Evolutionary conservation across 1,140 invertebrate genomes (phyloP).

Genomic region (Pantala flavescens): DNA sequence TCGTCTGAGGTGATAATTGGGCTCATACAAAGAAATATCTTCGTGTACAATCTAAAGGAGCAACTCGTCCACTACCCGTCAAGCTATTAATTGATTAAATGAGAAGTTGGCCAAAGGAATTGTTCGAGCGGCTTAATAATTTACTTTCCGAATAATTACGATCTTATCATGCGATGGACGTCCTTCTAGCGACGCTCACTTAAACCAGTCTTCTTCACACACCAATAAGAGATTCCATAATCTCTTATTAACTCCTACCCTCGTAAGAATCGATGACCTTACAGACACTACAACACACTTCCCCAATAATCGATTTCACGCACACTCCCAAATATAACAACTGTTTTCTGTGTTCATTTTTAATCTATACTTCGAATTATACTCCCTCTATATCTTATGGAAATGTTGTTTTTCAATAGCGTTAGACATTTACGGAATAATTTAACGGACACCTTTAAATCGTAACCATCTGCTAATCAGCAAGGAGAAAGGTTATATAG

Average conservation of each 20-base stretch:
- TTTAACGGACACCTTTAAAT: too few species aligned
- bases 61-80: neutral
- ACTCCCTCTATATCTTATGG: too few species aligned
- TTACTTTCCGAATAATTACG: neutral
- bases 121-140: neutral
- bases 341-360: too few species aligned
- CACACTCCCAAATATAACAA: neutral
- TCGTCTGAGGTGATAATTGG: constrained; percentile 1
- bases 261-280: neutral
- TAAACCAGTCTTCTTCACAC: too few species aligned
- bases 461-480: too few species aligned
- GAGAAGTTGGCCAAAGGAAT: neutral
- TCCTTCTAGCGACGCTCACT: too few species aligned
- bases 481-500: too few species aligned
- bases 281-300: neutral
- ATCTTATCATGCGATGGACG: neutral
- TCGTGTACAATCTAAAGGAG: neutral
- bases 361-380: too few species aligned
- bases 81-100: neutral
- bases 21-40: neutral
- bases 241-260: too few species aligned
- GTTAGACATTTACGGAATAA: too few species aligned
- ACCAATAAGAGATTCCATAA: too few species aligned
- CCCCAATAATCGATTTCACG: neutral
- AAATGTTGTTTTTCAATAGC: too few species aligned